These are phyloP conservation scores for Bursaphelenchus okinawaensis DNA, from an alignment of 2,888 invertebrate species.

Conservation along the genomic window DNA sequence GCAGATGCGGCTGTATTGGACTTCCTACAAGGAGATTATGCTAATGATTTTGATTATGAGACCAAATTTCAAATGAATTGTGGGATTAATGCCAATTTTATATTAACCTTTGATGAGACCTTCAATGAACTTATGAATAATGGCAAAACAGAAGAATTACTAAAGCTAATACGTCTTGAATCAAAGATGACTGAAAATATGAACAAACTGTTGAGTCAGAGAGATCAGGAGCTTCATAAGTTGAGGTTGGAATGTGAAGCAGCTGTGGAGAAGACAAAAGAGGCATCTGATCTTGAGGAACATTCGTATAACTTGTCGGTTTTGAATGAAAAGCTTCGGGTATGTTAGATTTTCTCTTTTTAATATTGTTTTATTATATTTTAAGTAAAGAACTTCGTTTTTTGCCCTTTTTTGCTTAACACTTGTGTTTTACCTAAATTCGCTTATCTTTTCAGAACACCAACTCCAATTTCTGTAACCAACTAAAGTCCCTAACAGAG, in stretches of 20 bases:
- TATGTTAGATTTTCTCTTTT: conserved; percentile 16
- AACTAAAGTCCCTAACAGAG: conserved; percentile 43
- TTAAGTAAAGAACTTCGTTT: too few relatives aligned
- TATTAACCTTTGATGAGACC: conserved; percentile 26
- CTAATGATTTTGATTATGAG: neutral
- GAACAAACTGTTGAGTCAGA: conserved; percentile 37
- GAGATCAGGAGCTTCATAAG: conserved; percentile 46
- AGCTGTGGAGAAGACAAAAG: conserved; percentile 20
- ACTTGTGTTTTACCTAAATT: too few relatives aligned
- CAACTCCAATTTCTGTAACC: conserved; percentile 40
- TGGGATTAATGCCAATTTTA: neutral
- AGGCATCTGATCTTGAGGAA: conserved; percentile 23
- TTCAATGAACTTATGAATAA: conserved; percentile 34
- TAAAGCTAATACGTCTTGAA: conserved; percentile 37
- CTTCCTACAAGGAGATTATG: neutral
- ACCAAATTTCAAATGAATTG: neutral
- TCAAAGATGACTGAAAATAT: conserved; percentile 45
- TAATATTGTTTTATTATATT: conserved; percentile 5
- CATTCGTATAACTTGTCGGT: conserved; percentile 42
- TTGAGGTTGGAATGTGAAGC: conserved; percentile 30
- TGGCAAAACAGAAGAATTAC: conserved; percentile 25
- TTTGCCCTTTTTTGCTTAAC: too few relatives aligned
- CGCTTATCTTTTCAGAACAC: conserved; percentile 39
- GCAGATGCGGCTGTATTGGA: conserved; percentile 1
- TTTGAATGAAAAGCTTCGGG: conserved; percentile 46